phyloP scores from a whole-genome alignment of 2,888 invertebrate genomes.

The Caenorhabditis macrosperma region DNA sequence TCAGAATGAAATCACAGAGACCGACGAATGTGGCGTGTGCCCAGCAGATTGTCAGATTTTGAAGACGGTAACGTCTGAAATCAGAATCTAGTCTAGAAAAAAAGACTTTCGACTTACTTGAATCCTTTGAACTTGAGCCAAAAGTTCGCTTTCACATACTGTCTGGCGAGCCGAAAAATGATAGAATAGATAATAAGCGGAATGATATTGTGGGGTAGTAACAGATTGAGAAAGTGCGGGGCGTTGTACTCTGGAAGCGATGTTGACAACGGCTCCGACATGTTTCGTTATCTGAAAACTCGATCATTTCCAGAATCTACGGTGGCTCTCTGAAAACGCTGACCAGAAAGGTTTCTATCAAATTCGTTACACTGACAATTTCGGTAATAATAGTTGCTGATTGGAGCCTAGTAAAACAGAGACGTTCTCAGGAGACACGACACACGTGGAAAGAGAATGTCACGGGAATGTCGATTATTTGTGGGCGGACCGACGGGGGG shows the following conservation, averaged over 20 bases:
- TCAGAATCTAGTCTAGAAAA: too few relatives aligned
- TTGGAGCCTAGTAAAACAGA: background rate
- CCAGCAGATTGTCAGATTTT: conserved; percentile 74
- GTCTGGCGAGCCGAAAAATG: conserved; percentile 64
- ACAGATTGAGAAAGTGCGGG: conserved; percentile 65
- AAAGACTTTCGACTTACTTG: conserved; percentile 64
- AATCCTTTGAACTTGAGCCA: conserved; percentile 71
- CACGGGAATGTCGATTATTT: too few relatives aligned
- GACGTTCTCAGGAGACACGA: background rate
- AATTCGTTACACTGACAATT: background rate
- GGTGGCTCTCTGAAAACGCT: background rate
- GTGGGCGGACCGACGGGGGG: too few relatives aligned
- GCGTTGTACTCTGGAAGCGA: conserved; percentile 50
- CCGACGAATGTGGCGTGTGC: conserved; percentile 73
- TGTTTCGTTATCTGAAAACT: conserved; percentile 37
- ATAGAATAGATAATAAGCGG: conserved; percentile 67
- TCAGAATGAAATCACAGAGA: conserved; percentile 62
- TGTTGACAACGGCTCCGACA: conserved; percentile 27
- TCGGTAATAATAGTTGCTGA: background rate
- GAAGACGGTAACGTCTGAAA: conserved; percentile 76
- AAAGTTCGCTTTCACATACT: conserved; percentile 57
- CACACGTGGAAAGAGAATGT: background rate
- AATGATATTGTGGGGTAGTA: conserved; percentile 62
- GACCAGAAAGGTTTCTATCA: conserved; percentile 38
- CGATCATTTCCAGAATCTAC: background rate